These are phyloP conservation scores for Spicauda simplicius DNA, from an alignment of 2,888 invertebrate species.

Conservation along the genomic window DNA sequence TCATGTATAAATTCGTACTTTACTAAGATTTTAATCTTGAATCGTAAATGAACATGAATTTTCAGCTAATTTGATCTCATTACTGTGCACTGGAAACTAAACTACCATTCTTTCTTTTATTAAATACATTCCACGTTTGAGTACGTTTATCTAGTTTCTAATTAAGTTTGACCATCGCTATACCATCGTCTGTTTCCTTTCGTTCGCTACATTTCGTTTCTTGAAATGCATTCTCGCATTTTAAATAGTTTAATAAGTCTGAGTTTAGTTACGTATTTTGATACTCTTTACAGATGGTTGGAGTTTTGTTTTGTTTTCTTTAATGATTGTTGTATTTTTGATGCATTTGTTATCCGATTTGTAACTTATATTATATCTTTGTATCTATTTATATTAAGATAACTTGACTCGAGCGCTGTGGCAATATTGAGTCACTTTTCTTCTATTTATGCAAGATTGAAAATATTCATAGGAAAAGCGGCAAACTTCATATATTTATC, in stretches of 20 bases:
- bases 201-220: constrained; percentile 2
- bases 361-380: background rate
- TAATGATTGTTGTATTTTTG: constrained; percentile 21
- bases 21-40: constrained; percentile 10
- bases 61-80: constrained; percentile 34
- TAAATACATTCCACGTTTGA: constrained; percentile 61
- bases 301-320: constrained; percentile 13
- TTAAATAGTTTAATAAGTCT: constrained; percentile 21
- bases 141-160: constrained; percentile 27
- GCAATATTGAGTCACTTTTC: background rate
- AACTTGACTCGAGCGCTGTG: background rate
- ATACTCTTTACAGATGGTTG: constrained; percentile 14
- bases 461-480: background rate
- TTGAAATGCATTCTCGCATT: background rate
- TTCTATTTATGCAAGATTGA: background rate
- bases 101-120: constrained; percentile 26
- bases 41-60: constrained; percentile 30
- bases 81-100: constrained; percentile 54
- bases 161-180: constrained; percentile 22
- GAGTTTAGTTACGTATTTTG: constrained; percentile 19
- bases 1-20: background rate
- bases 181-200: constrained; percentile 1
- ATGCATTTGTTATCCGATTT: constrained; percentile 19
- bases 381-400: constrained; percentile 1
- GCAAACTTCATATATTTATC: no score